phyloP scores from a whole-genome alignment of 2,888 invertebrate genomes.

The Eupsilia transversa region DNA sequence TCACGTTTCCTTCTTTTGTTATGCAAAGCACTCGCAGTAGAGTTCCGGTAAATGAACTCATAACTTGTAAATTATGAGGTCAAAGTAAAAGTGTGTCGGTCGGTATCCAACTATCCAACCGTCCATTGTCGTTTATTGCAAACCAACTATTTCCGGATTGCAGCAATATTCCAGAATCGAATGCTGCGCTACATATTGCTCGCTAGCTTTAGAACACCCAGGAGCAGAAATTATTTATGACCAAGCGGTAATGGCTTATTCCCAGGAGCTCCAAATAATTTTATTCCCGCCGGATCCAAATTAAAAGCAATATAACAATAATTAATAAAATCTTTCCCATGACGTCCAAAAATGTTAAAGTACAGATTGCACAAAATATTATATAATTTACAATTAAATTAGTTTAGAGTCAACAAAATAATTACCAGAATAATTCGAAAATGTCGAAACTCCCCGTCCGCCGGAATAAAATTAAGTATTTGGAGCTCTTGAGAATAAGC shows the following conservation, averaged over 20 bases:
- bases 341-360: no score
- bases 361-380: no score
- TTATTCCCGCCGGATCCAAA: no score
- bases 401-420: no score
- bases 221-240: slow-evolving; percentile 27
- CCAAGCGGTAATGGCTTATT: slow-evolving; percentile 5
- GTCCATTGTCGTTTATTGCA: slow-evolving; percentile 26
- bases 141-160: slow-evolving; percentile 50
- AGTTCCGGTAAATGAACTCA: not conserved
- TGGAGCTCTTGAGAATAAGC: no score
- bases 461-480: no score
- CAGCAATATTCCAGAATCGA: slow-evolving; percentile 44
- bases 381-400: no score
- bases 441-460: no score
- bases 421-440: no score
- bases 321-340: no score
- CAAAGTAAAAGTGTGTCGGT: slow-evolving; percentile 30
- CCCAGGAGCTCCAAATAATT: no score
- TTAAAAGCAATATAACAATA: no score
- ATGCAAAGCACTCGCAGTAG: not conserved
- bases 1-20: not conserved
- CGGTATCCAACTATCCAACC: not conserved
- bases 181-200: slow-evolving; percentile 16
- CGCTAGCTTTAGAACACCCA: slow-evolving; percentile 38
- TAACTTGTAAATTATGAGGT: slow-evolving; percentile 8